Conservation (phyloP, 2,797 vertebrate genomes). For the Sorex maritimensis region DNA sequence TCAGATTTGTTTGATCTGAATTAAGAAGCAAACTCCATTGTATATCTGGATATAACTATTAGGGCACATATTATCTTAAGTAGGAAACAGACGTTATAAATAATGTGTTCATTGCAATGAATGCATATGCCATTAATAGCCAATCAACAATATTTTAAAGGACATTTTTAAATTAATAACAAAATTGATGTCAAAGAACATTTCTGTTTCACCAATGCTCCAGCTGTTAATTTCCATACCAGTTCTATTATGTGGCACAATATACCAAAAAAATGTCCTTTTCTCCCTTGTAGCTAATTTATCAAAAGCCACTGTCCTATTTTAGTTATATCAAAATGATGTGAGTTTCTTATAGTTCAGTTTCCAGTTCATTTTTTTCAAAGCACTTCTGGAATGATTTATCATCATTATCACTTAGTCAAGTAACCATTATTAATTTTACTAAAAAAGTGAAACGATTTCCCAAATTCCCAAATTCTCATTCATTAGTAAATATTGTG, state of each 20-base stretch:
- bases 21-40: not conserved
- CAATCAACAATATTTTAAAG: constrained; percentile 67
- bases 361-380: constrained; percentile 1
- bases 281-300: constrained; percentile 35
- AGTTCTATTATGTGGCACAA: not conserved
- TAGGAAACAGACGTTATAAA: constrained; percentile 29
- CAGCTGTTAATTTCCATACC: constrained; percentile 70
- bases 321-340: not conserved
- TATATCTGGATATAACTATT: not conserved
- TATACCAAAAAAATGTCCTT: not conserved
- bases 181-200: constrained; percentile 70
- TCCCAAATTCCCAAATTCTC: not conserved
- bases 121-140: not conserved
- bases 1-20: constrained; percentile 1
- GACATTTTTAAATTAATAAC: constrained; percentile 65
- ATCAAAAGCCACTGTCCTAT: constrained; percentile 18
- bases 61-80: constrained; percentile 32
- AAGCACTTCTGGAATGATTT: constrained; percentile 1
- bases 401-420: not conserved
- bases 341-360: not conserved
- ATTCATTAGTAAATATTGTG: not conserved
- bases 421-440: not conserved
- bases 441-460: not conserved
- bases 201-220: not conserved
- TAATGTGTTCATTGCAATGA: not conserved